Base-by-base conservation (phyloP, 2,113 vertebrate genomes). In the Gnathonemus echidnorhynchus region DNA sequence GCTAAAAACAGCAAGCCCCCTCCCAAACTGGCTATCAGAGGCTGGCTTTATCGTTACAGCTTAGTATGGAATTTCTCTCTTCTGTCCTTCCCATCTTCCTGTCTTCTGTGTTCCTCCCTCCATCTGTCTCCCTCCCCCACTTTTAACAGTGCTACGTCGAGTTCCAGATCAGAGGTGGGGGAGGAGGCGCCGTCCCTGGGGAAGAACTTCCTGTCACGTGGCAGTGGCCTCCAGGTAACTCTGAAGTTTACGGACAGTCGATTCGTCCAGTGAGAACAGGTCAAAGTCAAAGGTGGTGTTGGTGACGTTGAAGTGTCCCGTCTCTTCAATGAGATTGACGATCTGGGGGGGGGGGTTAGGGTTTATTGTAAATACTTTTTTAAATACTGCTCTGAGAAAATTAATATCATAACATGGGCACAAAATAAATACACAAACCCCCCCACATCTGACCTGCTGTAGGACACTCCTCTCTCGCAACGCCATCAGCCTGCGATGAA, bases 261-360 rank as follows among this genome's bases (percentile, higher is more conserved):
- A 98, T 95, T 99, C 98, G 86, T 99, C 98, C 97, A 99, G 89
- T 92, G 98, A 99, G 96, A 99, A 99, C 92, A 99, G 97, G 95
- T 99, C 98, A 93, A 99, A 99, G 97, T 99, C 98, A 92, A 99
- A 99, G 93, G 98, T 99, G 94, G 98, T 99, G 95, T 99, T 99
- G 95, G 98, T 99, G 92, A 99, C 98, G 0, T 99, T 99, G 94
- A 99, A 99, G 96, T 99, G 98, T 88, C 98, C 98, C 0, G 98
- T 99, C 94, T 99, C 98, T 94, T 99, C 98, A 0, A 99, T 99
- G 92, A 99, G 96, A 94, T 99, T 99, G 19, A 99, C 98, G 0
- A 99, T 99, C 98, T 99, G 94, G 1, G 74, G 87, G 46, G 39
- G 35, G 84, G 62, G 24, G 31, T 50, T 31, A 86, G 9, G 49